Base-by-base conservation (phyloP, 2,797 vertebrate species). In the Florisuga fusca region DNA sequence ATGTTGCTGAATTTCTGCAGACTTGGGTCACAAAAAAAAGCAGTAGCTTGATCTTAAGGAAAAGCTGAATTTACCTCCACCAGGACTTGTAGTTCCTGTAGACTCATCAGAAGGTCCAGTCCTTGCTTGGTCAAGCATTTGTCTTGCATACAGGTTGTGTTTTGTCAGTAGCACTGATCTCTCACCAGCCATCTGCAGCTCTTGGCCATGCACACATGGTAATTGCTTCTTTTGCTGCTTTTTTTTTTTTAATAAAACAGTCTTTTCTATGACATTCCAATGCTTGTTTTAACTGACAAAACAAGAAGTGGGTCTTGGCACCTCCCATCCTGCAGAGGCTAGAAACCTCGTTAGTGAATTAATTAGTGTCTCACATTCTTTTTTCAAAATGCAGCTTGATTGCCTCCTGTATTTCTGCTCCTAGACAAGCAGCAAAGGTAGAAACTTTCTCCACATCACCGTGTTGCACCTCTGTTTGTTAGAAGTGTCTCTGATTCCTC, bases 131-230 rank as follows among this genome's bases (percentile, higher is more conserved):
- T 68, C 25, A 34, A 9, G 26, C 3, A 0, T 61, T 87, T 57
- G 29, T 45, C 29, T 63, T 21, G 12, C 22, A 15, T 34, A 10
- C 0, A 1, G 26, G 20, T 33, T 66, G 61, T n/a, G 62, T 87
- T 63, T 74, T 48, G 79, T 20, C 50, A 67, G 27, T 26, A 21
- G 26, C 5, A 10, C 31, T 33, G 41, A 33, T 57, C 23, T 21
- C 58, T 17, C 2, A 5, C 36, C 1, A 7, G 13, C 27, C 11
- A 50, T 38, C 48, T 2, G 0, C n/a, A 55, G 27, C 27, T 10
- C 26, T 16, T 27, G 5, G 31, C 19, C 1, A 2, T 13, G 27
- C 36, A 26, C 6, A 2, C 1, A 0, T 7, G 26, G n/a, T 15
- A n/a, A 31, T 62, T 63, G 68, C 59, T 88, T 17, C 20, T 51